Evolutionary conservation across 2,113 vertebrate genomes (phyloP).

Genomic region (Gracilinanus agilis): DNA sequence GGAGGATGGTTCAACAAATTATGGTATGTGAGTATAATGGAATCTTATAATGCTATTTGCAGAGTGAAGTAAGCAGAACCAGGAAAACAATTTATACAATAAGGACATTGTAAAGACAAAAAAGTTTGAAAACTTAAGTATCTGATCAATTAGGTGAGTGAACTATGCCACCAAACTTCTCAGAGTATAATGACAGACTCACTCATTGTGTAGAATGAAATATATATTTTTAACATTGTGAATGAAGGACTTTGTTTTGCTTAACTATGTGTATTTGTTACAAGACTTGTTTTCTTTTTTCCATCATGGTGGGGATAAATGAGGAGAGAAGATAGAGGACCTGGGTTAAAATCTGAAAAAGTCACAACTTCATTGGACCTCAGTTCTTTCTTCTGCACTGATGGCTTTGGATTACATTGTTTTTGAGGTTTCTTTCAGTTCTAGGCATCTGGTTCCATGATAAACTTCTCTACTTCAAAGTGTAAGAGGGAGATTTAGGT

Average conservation of each 20-base stretch:
- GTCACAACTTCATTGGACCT: not conserved
- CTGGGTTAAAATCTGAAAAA: not conserved
- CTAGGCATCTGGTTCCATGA: not conserved
- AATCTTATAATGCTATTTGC: not conserved
- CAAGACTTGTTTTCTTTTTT: too few species aligned
- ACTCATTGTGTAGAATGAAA: not conserved
- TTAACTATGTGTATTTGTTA: not conserved
- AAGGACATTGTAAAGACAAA: not conserved
- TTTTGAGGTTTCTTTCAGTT: not conserved
- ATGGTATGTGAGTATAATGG: not conserved
- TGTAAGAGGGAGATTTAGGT: too few species aligned
- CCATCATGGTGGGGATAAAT: not conserved
- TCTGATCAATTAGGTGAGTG: too few species aligned
- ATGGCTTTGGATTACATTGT: not conserved
- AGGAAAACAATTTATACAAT: not conserved
- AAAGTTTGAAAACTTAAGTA: not conserved
- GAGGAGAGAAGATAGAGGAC: not conserved
- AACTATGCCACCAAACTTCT: not conserved
- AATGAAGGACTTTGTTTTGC: not conserved
- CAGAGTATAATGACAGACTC: not conserved
- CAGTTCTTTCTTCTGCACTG: not conserved
- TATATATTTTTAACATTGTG: not conserved
- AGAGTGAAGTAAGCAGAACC: too few species aligned
- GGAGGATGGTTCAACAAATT: not conserved
- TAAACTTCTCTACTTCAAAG: not conserved